These are phyloP conservation scores for Numenius arquata DNA, from an alignment of 2,113 vertebrate genomes.

Conservation along the genomic window DNA sequence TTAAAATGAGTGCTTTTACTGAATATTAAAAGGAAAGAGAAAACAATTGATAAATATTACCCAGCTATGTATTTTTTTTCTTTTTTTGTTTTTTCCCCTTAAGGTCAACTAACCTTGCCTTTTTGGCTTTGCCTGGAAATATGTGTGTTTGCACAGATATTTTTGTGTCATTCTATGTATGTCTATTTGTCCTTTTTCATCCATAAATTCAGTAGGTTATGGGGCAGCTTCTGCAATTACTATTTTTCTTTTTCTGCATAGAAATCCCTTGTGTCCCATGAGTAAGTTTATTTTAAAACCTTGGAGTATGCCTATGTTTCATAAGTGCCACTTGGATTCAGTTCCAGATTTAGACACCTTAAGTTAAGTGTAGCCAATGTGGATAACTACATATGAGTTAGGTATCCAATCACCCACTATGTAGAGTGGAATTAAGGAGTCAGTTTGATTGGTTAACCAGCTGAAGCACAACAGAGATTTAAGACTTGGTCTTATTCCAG, in stretches of 20 bases:
- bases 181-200: not conserved
- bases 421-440: not conserved
- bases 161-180: not conserved
- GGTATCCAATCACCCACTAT: not conserved
- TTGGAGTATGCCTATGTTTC: not conserved
- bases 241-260: not conserved
- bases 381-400: not conserved
- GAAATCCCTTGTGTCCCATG: not conserved
- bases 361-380: not conserved
- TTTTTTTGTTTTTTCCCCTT: not conserved
- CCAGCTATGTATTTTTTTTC: fast-evolving
- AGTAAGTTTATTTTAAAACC: not conserved
- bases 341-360: not conserved
- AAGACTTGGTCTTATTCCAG: not conserved
- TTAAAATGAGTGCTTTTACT: not conserved
- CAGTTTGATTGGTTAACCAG: fast-evolving
- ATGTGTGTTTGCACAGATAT: not conserved
- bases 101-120: not conserved
- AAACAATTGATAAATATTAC: not conserved
- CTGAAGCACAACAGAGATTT: not conserved
- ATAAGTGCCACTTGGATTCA: not conserved
- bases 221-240: not conserved
- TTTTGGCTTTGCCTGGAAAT: not conserved
- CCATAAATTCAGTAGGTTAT: not conserved
- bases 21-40: not conserved